Conservation (phyloP, 2,797 vertebrate species). For the Erethizon dorsatum region DNA sequence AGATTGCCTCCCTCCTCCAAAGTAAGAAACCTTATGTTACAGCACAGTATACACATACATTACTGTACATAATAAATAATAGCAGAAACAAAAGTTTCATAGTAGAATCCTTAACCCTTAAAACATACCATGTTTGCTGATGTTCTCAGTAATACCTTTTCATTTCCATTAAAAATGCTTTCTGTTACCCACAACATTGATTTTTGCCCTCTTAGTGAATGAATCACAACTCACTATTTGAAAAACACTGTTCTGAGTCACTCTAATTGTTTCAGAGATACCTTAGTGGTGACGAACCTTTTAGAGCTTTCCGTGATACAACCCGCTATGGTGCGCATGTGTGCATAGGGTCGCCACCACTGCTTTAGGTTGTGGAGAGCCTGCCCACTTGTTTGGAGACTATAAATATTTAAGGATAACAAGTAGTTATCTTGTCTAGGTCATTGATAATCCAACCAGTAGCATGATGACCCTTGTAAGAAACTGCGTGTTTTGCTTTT, state of each 20-base stretch:
- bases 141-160: constrained; percentile 31
- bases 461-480: neutral
- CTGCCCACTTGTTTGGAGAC: neutral
- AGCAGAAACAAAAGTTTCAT: neutral
- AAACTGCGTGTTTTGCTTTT: constrained; percentile 3
- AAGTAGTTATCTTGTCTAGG: constrained; percentile 20
- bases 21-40: constrained; percentile 37
- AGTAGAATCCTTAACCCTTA: neutral
- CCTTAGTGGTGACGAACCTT: neutral
- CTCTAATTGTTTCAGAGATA: constrained; percentile 38
- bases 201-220: constrained; percentile 3
- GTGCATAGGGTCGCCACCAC: neutral
- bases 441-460: constrained; percentile 7
- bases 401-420: constrained; percentile 36
- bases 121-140: constrained; percentile 1
- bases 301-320: neutral
- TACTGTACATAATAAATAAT: neutral
- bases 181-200: neutral
- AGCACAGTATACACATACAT: neutral
- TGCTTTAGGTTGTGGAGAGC: neutral
- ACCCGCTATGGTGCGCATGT: neutral
- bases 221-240: neutral
- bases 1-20: neutral
- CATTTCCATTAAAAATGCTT: constrained; percentile 50
- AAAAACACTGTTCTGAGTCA: constrained; percentile 1